These are phyloP conservation scores for Stenchaetothrips biformis DNA, from an alignment of 2,888 invertebrate species.

Conservation along the genomic window DNA sequence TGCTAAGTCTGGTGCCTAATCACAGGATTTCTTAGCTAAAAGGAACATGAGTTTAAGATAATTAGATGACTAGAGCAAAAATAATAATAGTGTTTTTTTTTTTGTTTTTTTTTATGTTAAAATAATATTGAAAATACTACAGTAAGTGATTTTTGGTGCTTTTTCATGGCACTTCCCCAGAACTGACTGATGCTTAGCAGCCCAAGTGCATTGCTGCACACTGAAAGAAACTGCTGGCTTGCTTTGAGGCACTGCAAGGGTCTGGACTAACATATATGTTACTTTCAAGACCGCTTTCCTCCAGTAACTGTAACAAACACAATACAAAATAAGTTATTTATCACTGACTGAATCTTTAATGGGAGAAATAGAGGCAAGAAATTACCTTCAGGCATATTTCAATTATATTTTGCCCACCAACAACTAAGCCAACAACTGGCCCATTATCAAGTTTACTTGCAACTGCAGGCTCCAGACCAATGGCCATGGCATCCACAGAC, in stretches of 20 bases:
- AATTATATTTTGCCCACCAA: not conserved
- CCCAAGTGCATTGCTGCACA: conserved; percentile 7
- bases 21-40: no score
- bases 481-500: not conserved
- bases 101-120: not conserved
- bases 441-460: not conserved
- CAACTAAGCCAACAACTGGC: not conserved
- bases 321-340: no score
- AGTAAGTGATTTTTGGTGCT: not conserved
- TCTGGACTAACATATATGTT: not conserved
- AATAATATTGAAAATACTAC: not conserved
- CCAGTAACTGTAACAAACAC: no score
- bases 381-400: not conserved
- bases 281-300: no score
- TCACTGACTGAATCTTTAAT: not conserved
- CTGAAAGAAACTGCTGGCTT: not conserved
- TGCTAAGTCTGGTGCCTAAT: no score
- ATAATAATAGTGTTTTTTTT: not conserved
- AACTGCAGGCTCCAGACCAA: not conserved
- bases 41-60: not conserved
- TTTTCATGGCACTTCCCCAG: not conserved
- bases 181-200: not conserved
- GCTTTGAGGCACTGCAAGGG: not conserved
- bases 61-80: not conserved
- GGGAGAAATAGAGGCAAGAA: not conserved